Evolutionary conservation across 2,797 vertebrate species (phyloP), one percentile per base, ranked within the genome.

Genomic region (Mus caroli): DNA sequence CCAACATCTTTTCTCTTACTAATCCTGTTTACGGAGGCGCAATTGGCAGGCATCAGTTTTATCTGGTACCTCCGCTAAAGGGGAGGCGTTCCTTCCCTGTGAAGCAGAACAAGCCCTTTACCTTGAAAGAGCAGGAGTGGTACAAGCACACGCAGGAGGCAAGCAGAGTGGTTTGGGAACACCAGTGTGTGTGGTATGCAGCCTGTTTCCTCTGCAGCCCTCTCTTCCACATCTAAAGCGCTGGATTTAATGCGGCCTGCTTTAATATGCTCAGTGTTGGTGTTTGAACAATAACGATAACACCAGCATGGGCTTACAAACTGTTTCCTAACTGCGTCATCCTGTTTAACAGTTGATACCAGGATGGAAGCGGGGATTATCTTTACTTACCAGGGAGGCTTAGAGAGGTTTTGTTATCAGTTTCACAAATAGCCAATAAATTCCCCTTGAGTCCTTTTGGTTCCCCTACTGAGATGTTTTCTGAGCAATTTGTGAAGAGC

Each of bases 341-440:
- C 73, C 62, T 73, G 73, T 64, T 85, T 87, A 76, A 88, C 64
- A 83, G 64, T 82, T 37, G 69, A 91, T 85, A 75, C 64, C 62
- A 77, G 7, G 31, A 37, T 54, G 14, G 26, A 54, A 90, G 50
- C 58, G 88, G 76, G 43, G 76, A 90, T 95, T 28, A 46, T 75
- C 76, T 89, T 96, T 73, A 46, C 52, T 94, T 85, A 89, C 24
- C 60, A 87, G 43, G 34, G 40, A 96, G 80, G 58, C 71, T 71
- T 69, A 71, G 79, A 86, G 75, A 87, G 58, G 46, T 43, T 92
- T 60, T 78, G 34, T 6, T 88, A 37, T 67, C 80, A 85, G 17
- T 86, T 82, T 95, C 54, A 85, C 80, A 79, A 54, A 89, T 22
- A 95, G 37, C 71, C 37, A 91, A n/a, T 85, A 78, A 88, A 78